Evolutionary conservation across 1,140 invertebrate species (phyloP).

Genomic region (Caligus rogercresseyi): DNA sequence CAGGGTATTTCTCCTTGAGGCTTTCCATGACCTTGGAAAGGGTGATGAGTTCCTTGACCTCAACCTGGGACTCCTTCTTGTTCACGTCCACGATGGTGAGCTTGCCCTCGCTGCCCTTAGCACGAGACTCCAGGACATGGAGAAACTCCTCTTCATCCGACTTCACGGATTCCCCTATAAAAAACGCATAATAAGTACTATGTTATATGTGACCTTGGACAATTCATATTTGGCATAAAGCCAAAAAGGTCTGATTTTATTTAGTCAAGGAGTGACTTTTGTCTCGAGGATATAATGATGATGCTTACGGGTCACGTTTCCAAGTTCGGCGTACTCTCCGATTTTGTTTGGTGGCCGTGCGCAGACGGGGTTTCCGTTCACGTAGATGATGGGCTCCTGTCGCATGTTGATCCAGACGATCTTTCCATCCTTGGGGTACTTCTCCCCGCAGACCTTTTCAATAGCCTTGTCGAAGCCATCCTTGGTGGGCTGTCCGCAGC

Average conservation of each 20-base stretch:
- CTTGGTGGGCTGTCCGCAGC: slow-evolving; percentile 20
- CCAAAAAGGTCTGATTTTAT: too few relatives aligned
- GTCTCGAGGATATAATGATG: too few relatives aligned
- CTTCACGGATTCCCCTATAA: slow-evolving; percentile 5
- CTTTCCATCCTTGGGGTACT: slow-evolving; percentile 14
- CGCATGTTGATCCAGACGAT: slow-evolving; percentile 21
- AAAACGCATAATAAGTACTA: neutral
- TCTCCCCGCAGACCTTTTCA: slow-evolving; percentile 19
- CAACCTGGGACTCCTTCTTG: slow-evolving; percentile 19
- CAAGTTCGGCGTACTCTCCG: slow-evolving; percentile 19
- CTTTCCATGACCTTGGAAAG: slow-evolving; percentile 11
- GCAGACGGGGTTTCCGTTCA: slow-evolving; percentile 19
- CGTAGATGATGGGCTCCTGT: slow-evolving; percentile 19
- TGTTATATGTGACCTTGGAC: too few relatives aligned
- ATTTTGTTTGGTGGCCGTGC: slow-evolving; percentile 18
- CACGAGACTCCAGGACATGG: slow-evolving; percentile 14
- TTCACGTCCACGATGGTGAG: slow-evolving; percentile 17
- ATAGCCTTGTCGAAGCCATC: slow-evolving; percentile 20
- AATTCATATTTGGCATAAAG: too few relatives aligned
- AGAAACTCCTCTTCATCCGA: slow-evolving; percentile 19
- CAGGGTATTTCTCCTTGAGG: slow-evolving; percentile 13
- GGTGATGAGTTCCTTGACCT: slow-evolving; percentile 12
- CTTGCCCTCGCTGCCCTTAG: slow-evolving; percentile 12
- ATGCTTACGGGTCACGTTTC: slow-evolving; percentile 18
- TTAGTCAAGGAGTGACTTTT: too few relatives aligned